phyloP scores from a whole-genome alignment of 2,113 vertebrate genomes.

The Cynocephalus volans region DNA sequence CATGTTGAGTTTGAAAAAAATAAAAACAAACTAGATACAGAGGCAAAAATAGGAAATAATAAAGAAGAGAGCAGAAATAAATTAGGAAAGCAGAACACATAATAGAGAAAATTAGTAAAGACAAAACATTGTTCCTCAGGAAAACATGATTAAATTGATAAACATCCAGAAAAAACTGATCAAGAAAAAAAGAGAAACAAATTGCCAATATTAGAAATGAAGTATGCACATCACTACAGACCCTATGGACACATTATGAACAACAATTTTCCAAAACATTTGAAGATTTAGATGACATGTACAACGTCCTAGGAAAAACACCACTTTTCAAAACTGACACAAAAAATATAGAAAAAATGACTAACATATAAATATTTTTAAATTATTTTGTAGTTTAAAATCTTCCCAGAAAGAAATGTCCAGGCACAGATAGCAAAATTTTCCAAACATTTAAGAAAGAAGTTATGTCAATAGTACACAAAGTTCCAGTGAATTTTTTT shows the following conservation, averaged over 20 bases:
- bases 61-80: neutral
- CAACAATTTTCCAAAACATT: neutral
- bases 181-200: neutral
- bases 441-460: neutral
- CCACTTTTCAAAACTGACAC: neutral
- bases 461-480: neutral
- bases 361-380: neutral
- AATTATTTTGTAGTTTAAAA: neutral
- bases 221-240: neutral
- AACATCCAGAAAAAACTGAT: slow-evolving; percentile 30
- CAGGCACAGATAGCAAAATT: neutral
- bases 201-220: neutral
- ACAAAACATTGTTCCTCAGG: neutral
- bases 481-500: neutral
- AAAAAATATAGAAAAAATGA: neutral
- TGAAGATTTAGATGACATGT: neutral
- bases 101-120: neutral
- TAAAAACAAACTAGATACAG: neutral
- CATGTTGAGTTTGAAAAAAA: neutral
- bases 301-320: neutral
- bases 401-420: neutral
- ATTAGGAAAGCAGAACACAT: neutral
- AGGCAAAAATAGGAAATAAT: neutral
- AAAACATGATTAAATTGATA: neutral
- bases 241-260: neutral